Percentiles rank a stretch among this genome's conserved stretches.
These are phyloP conservation scores for Nomada ruficornis DNA, from an alignment of 2,888 invertebrate genomes.

Conservation along the genomic window DNA sequence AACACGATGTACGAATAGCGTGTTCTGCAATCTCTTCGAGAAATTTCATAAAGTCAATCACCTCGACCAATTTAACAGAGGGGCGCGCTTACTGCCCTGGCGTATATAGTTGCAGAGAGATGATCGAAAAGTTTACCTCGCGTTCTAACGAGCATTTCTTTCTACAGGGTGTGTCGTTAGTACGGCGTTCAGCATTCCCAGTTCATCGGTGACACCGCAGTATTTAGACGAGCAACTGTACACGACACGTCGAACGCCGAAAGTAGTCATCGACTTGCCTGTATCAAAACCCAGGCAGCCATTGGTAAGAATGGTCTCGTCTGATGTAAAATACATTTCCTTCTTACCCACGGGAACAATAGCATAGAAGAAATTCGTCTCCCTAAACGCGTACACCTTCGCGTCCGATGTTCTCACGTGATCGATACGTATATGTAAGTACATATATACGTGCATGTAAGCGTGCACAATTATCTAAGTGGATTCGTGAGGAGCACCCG, in stretches of 20 bases:
- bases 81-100: background rate
- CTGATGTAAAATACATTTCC: background rate
- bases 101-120: background rate
- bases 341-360: no score
- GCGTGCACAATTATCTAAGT: constrained; percentile 64
- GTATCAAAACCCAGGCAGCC: constrained; percentile 71
- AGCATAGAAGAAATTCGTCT: background rate
- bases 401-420: background rate
- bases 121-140: background rate
- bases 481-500: constrained; percentile 62
- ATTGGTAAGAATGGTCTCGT: constrained; percentile 69
- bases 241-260: constrained; percentile 75
- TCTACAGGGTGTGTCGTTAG: constrained; percentile 76
- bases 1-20: background rate
- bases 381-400: constrained; percentile 5
- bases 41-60: constrained; percentile 17
- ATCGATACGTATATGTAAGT: constrained; percentile 21
- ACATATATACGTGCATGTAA: background rate
- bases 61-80: background rate
- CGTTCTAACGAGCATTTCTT: constrained; percentile 10
- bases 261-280: constrained; percentile 70
- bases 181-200: constrained; percentile 77
- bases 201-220: constrained; percentile 66
- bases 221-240: constrained; percentile 72
- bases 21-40: background rate